Percentiles rank a stretch among this genome's conserved stretches.
Conservation (phyloP, 2,797 vertebrate species). For the Anabas testudineus region DNA sequence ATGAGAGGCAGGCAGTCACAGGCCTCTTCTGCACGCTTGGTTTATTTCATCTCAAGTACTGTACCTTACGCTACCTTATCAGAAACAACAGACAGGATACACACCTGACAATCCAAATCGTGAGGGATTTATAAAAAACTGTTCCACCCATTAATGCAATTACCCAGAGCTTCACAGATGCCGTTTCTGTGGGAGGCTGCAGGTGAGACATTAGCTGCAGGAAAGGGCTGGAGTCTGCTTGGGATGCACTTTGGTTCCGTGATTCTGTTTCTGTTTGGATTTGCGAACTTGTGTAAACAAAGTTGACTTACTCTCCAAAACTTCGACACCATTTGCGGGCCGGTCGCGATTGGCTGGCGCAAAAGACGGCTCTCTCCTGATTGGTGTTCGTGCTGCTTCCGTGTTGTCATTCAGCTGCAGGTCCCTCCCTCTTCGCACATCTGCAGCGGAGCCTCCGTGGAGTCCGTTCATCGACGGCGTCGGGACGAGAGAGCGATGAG, state of each 20-base stretch:
- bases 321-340: neutral
- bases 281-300: too few species aligned
- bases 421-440: conserved; percentile 48
- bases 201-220: conserved; percentile 53
- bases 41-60: conserved; percentile 29
- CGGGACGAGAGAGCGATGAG: conserved; percentile 14
- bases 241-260: conserved; percentile 9
- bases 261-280: too few species aligned
- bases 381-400: conserved; percentile 52
- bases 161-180: conserved; percentile 34
- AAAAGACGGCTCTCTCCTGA: conserved; percentile 32
- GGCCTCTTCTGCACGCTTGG: conserved; percentile 34
- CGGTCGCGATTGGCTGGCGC: conserved; percentile 57
- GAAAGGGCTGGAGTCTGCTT: conserved; percentile 10
- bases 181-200: conserved; percentile 31
- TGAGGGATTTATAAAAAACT: conserved; percentile 31
- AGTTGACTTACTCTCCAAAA: conserved; percentile 20
- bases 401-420: conserved; percentile 40
- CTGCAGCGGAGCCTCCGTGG: conserved; percentile 22
- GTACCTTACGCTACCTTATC: conserved; percentile 8
- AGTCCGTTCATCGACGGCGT: conserved; percentile 7
- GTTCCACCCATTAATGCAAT: conserved; percentile 24
- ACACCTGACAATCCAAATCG: neutral
- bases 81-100: conserved; percentile 33
- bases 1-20: conserved; percentile 54